A percentile compares a stretch with the other conserved stretches of the same genome.
Evolutionary conservation across 2,888 invertebrate species (phyloP).

Genomic region (Pyrgus malvae): DNA sequence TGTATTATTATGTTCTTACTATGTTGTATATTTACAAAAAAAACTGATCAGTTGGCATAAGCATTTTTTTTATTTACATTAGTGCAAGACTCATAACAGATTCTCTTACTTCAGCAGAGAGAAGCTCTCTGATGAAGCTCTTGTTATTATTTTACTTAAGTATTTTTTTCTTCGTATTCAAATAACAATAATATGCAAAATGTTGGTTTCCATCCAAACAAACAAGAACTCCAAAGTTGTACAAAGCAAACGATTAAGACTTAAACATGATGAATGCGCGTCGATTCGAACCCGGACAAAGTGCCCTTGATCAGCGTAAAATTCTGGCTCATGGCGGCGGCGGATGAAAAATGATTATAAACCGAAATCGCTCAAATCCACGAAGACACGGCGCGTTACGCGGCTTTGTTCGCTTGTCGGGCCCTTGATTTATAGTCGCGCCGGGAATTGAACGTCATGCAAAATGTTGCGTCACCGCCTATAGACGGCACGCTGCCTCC

Average conservation of each 20-base stretch:
- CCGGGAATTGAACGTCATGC: constrained; percentile 65
- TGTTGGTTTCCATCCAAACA: constrained; percentile 1
- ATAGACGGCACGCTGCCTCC: constrained; percentile 37
- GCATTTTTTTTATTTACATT: too few relatives aligned
- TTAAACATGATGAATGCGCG: constrained; percentile 32
- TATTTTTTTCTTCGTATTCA: too few relatives aligned
- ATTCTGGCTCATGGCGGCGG: constrained; percentile 46
- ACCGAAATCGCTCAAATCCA: constrained; percentile 75
- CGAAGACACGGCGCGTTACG: constrained; percentile 77
- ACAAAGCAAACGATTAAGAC: constrained; percentile 29
- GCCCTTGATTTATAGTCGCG: constrained; percentile 62
- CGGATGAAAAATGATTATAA: constrained; percentile 76
- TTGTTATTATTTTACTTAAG: too few relatives aligned
- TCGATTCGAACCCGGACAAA: constrained; percentile 27
- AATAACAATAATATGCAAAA: too few relatives aligned
- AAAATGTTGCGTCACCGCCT: constrained; percentile 75
- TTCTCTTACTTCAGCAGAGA: too few relatives aligned
- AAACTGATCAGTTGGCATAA: too few relatives aligned
- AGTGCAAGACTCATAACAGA: too few relatives aligned
- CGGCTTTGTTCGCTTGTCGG: constrained; percentile 77
- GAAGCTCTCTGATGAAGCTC: too few relatives aligned
- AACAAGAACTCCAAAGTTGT: too few relatives aligned
- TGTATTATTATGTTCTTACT: too few relatives aligned
- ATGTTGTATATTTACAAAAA: too few relatives aligned
- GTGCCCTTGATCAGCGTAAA: constrained; percentile 64